A percentile compares a stretch with the other conserved stretches of the same genome.
These are phyloP conservation scores for Apocrypta bakeri DNA, from an alignment of 1,140 invertebrate species.

Conservation along the genomic window DNA sequence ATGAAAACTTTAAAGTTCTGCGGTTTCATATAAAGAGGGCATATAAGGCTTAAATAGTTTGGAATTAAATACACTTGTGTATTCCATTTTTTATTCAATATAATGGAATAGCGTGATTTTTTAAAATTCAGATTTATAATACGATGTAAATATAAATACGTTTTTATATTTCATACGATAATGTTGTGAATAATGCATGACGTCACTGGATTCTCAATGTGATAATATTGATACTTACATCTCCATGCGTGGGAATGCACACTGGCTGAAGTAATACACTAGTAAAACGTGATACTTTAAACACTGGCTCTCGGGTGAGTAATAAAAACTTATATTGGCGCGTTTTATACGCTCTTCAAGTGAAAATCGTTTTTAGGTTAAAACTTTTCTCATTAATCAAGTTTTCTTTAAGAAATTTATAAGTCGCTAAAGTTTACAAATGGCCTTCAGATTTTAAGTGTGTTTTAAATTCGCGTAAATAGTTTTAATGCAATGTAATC, in stretches of 20 bases:
- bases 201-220: background rate
- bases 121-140: too few relatives aligned
- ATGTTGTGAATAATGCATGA: background rate
- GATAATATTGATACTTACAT: constrained; percentile 43
- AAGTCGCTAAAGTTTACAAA: background rate
- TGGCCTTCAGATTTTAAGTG: background rate
- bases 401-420: constrained; percentile 1
- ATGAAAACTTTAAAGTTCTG: too few relatives aligned
- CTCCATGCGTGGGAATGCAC: constrained; percentile 12
- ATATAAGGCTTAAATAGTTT: too few relatives aligned
- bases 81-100: too few relatives aligned
- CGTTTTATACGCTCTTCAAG: constrained; percentile 40
- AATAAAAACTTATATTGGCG: constrained; percentile 48
- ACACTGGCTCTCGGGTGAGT: constrained; percentile 19
- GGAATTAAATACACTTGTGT: too few relatives aligned
- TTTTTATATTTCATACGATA: too few relatives aligned
- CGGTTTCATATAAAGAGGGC: too few relatives aligned
- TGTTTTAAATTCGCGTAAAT: background rate
- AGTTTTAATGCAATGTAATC: background rate
- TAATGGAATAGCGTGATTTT: too few relatives aligned
- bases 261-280: constrained; percentile 22
- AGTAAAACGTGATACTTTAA: constrained; percentile 46
- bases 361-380: constrained; percentile 29
- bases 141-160: too few relatives aligned
- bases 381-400: constrained; percentile 47